Conservation (phyloP, 2,888 invertebrate genomes). For the Drosophila phalerata region DNA sequence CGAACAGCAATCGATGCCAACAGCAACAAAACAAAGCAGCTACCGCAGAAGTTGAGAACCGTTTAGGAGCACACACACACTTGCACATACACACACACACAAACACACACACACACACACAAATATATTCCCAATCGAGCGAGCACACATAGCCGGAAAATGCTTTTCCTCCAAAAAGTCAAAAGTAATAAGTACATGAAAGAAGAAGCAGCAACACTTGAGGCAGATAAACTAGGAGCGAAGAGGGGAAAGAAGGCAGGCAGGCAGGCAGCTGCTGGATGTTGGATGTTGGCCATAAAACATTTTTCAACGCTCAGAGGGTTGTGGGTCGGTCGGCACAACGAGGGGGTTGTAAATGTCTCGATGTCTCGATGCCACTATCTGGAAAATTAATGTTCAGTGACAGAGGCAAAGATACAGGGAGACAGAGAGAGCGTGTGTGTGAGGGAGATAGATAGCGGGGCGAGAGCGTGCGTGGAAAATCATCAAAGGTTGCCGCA, state of each 20-base stretch:
- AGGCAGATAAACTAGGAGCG: constrained; percentile 50
- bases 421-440: constrained; percentile 5
- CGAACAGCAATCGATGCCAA: constrained; percentile 69
- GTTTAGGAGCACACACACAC: constrained; percentile 64
- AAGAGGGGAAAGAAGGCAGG: neutral
- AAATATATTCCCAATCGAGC: constrained; percentile 15
- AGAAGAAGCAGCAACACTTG: constrained; percentile 59
- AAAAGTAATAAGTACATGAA: constrained; percentile 76
- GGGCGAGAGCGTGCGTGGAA: constrained; percentile 64
- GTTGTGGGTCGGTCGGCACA: constrained; percentile 34
- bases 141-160: constrained; percentile 59
- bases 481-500: constrained; percentile 82
- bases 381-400: constrained; percentile 68
- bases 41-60: constrained; percentile 62
- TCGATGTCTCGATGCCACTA: constrained; percentile 66
- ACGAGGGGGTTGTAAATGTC: constrained; percentile 70
- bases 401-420: neutral
- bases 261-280: constrained; percentile 36
- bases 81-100: constrained; percentile 19
- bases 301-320: constrained; percentile 67
- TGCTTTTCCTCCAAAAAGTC: constrained; percentile 80
- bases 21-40: constrained; percentile 44
- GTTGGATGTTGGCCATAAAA: constrained; percentile 63
- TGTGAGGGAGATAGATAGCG: constrained; percentile 14
- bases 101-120: constrained; percentile 30